phyloP scores from a whole-genome alignment of 2,113 vertebrate genomes.

The Noturus placidus region DNA sequence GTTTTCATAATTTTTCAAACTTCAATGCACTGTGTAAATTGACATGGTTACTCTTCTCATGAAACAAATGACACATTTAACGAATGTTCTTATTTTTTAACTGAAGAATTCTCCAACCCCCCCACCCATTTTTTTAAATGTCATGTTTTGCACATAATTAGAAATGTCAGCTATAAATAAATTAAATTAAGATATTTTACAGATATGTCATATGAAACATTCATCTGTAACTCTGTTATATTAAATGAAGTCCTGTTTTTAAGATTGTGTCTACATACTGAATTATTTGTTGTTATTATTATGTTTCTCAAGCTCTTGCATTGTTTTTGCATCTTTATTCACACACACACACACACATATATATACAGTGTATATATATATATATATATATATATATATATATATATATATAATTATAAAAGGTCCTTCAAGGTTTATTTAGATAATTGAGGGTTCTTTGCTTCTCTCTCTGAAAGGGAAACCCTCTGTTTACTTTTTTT shows the following conservation, averaged over 20 bases:
- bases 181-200: slow-evolving; percentile 8
- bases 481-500: slow-evolving; percentile 9
- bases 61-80: neutral
- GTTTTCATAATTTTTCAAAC: too few relatives aligned
- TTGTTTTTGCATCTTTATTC: neutral
- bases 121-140: neutral
- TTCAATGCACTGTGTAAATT: neutral
- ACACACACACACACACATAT: too few relatives aligned
- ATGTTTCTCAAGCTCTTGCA: neutral
- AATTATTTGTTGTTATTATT: too few relatives aligned
- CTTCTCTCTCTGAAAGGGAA: neutral
- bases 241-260: neutral
- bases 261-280: neutral
- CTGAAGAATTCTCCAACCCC: neutral
- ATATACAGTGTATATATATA: too few relatives aligned
- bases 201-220: neutral
- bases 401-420: too few relatives aligned
- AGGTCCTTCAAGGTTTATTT: neutral
- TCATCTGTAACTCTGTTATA: neutral
- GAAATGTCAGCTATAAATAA: neutral
- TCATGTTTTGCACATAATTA: slow-evolving; percentile 37
- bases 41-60: neutral
- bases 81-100: neutral
- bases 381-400: too few relatives aligned
- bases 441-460: slow-evolving; percentile 1